Evolutionary conservation across 2,797 vertebrate genomes (phyloP).

Genomic region (Knipowitschia caucasica): DNA sequence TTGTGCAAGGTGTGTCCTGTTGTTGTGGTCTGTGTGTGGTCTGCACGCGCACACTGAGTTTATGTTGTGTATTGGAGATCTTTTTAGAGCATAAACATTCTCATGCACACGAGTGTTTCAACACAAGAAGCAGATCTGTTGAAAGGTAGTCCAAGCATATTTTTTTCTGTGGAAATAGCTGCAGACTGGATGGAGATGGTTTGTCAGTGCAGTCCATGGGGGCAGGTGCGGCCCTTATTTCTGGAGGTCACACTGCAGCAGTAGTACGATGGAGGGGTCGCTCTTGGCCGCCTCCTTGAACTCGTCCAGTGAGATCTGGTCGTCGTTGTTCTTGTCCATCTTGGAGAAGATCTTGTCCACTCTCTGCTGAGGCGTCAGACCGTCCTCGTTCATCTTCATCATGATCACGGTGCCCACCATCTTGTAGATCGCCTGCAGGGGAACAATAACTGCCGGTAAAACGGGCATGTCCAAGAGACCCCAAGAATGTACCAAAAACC

Average conservation of each 20-base stretch:
- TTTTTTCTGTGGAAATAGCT: constrained; percentile 90
- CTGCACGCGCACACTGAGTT: constrained; percentile 40
- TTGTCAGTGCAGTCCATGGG: constrained; percentile 89
- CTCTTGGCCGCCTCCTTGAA: constrained; percentile 99
- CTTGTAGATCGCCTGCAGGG: constrained; percentile 96
- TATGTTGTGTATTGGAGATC: constrained; percentile 54
- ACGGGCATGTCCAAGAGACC: no score
- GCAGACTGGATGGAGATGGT: constrained; percentile 98
- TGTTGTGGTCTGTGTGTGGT: constrained; percentile 36
- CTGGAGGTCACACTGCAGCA: constrained; percentile 99
- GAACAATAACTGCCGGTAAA: no score
- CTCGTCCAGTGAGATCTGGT: constrained; percentile 98
- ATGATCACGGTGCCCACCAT: constrained; percentile 99
- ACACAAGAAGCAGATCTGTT: constrained; percentile 99
- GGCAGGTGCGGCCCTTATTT: constrained; percentile 78
- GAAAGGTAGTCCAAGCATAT: constrained; percentile 97
- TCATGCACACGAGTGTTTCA: constrained; percentile 99
- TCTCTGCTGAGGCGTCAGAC: constrained; percentile 93
- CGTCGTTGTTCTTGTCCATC: constrained; percentile 99
- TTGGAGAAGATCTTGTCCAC: constrained; percentile 99
- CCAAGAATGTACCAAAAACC: no score
- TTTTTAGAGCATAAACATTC: constrained; percentile 99
- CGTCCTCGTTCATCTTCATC: constrained; percentile 99
- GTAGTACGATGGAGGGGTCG: constrained; percentile 98
- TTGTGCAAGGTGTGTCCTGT: constrained; percentile 57